Conservation (phyloP, 2,113 vertebrate genomes). For the Psittacara wagleri region DNA sequence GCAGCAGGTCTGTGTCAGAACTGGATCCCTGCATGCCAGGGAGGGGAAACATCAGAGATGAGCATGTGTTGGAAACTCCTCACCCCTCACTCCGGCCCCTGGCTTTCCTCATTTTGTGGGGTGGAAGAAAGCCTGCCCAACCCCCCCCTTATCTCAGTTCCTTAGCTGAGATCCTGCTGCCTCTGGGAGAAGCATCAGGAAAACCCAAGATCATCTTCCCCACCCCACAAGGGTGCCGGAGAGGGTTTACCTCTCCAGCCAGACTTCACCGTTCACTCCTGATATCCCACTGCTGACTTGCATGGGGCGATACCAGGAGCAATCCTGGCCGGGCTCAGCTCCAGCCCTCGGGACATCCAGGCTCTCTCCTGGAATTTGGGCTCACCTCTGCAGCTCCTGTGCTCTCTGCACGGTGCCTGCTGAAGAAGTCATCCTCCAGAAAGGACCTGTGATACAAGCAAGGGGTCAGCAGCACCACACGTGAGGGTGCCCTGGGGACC, state of each 20-base stretch:
- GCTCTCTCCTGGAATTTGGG: neutral
- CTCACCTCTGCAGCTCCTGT: constrained; percentile 69
- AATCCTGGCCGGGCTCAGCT: neutral
- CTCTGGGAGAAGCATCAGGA: neutral
- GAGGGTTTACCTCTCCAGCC: neutral
- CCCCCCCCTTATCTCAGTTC: neutral
- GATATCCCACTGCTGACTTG: neutral
- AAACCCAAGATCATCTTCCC: neutral
- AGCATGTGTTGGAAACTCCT: neutral
- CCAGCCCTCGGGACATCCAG: neutral
- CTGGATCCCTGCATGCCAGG: constrained; percentile 61
- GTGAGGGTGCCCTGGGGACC: neutral
- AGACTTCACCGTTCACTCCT: neutral
- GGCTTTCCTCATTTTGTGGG: neutral
- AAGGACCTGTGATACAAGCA: constrained; percentile 60
- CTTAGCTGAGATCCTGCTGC: neutral
- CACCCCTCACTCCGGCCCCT: neutral
- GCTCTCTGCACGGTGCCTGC: constrained; percentile 66
- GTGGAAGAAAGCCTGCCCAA: neutral
- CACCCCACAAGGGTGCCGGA: too few species aligned
- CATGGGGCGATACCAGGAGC: too few species aligned
- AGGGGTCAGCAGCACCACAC: neutral
- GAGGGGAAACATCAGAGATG: neutral
- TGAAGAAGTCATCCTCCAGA: constrained; percentile 74
- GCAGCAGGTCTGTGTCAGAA: constrained; percentile 74